A percentile compares a stretch with the other conserved stretches of the same genome.
These are phyloP conservation scores for Goniozus legneri DNA, from an alignment of 1,140 invertebrate species.

Conservation along the genomic window DNA sequence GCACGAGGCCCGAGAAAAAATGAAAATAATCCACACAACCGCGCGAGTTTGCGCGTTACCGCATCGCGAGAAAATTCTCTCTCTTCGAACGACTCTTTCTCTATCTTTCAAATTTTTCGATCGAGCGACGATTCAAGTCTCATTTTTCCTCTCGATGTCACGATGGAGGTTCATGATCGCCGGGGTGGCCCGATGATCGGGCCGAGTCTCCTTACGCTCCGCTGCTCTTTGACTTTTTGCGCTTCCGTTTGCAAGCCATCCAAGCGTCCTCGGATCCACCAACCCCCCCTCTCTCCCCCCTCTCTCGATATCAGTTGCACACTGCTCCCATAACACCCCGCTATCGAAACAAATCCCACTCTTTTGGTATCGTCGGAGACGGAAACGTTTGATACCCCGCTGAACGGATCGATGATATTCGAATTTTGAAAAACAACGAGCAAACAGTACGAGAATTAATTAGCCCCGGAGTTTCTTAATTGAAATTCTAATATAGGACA, in stretches of 20 bases:
- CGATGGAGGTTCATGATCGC: constrained; percentile 15
- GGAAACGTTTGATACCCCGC: too few species aligned
- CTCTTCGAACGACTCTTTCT: background rate
- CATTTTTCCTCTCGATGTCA: too few species aligned
- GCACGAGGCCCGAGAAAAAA: constrained; percentile 12
- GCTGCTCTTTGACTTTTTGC: constrained; percentile 36
- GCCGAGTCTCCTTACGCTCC: constrained; percentile 6
- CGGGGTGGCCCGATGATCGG: background rate
- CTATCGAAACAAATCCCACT: too few species aligned
- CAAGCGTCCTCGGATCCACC: constrained; percentile 19
- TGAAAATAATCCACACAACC: too few species aligned
- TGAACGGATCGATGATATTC: too few species aligned
- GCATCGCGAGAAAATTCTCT: constrained; percentile 20
- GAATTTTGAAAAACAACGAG: too few species aligned
- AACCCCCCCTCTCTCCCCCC: background rate
- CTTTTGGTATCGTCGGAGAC: too few species aligned
- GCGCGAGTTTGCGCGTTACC: constrained; percentile 31
- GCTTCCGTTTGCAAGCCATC: constrained; percentile 52
- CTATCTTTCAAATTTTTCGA: background rate
- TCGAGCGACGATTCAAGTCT: too few species aligned
- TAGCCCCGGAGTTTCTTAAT: too few species aligned
- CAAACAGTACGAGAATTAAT: too few species aligned
- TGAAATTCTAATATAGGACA: too few species aligned
- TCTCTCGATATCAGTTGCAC: background rate
- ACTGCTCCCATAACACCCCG: too few species aligned